Conservation (phyloP, 2,797 vertebrate genomes). For the Macroramphosus scolopax region DNA sequence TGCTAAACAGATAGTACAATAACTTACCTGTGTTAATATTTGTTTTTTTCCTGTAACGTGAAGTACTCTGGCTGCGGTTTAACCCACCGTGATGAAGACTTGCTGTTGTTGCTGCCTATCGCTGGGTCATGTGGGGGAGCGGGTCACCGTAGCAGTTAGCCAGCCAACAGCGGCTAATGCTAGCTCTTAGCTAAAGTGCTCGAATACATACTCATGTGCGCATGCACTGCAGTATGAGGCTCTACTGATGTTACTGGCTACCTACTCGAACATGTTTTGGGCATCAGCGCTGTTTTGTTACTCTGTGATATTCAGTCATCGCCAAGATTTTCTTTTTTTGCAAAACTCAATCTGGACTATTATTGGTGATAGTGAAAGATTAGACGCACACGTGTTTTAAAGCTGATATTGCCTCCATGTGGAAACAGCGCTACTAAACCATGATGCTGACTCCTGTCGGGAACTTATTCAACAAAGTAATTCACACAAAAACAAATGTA, state of each 20-base stretch:
- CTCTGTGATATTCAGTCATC: too few species aligned
- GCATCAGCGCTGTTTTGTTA: too few species aligned
- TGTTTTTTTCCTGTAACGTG: neutral
- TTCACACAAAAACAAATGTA: conserved; percentile 9
- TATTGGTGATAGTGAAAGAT: neutral
- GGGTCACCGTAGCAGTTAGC: neutral
- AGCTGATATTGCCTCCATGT: conserved; percentile 2
- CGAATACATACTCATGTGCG: conserved; percentile 22
- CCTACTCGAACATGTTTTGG: too few species aligned
- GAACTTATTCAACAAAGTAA: neutral
- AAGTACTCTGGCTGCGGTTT: neutral
- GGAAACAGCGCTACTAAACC: neutral
- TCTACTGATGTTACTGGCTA: neutral
- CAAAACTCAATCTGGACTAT: too few species aligned
- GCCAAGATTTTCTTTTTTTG: too few species aligned
- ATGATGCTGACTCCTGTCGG: neutral
- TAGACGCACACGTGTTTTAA: neutral
- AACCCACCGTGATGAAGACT: neutral
- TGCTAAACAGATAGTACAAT: accelerated
- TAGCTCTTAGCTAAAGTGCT: conserved; percentile 20
- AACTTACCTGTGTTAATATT: conserved; percentile 26
- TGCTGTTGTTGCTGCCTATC: conserved; percentile 13
- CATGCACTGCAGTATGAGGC: conserved; percentile 11
- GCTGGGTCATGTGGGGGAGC: conserved; percentile 12
- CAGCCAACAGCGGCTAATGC: conserved; percentile 2